Base-by-base conservation (phyloP, 53 echinoderm and acorn worm species). In the Echinarachnius parma region DNA sequence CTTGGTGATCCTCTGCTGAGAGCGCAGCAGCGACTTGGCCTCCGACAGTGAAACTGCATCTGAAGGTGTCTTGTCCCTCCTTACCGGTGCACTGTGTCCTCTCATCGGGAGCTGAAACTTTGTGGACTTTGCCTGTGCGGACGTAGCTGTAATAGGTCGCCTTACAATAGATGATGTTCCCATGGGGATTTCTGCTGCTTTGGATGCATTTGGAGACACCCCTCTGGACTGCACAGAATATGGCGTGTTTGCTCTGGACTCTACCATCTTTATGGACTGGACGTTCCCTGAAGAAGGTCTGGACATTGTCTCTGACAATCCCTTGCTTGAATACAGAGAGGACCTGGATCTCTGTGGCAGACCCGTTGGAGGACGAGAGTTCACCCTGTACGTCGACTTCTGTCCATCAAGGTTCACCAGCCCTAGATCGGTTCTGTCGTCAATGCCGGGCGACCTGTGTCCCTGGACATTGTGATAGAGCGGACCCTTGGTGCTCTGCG, bases 381-480 rank as follows among this genome's bases (percentile, higher is more conserved):
- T 31, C 19, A 72, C 74, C 21, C 74, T 55, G 42, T 72, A 72
- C 36, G 74, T 72, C 7, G 56, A 56, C 15, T 42, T 72, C 57
- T 72, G 74, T 22, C 74, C 74, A 16, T 72, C 57, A 16, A 72
- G 5, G 10, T 72, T 57, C 23, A 55, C 22, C 4, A 72, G 36
- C 4, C 74, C 74, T 22, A 72, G 57, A 57, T 57, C 74, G 14
- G 62, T 81, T 10, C 45, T 42, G 7, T 34, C 53, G 34, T 78
- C 54, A 0, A 52, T 10, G 66, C 28, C 33, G 16, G 70, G 69
- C 9, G 83, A 64, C 30, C 77, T 69, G 10, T 45, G 62, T 23
- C 86, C 91, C 59, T 87, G 91, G 5, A 87, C 78, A 46, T 96
- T 96, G 56, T 84, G 87, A 79, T 87, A 96, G 31, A 91, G 77